Conservation (phyloP, 2,113 vertebrate species). For the Cromileptes altivelis region DNA sequence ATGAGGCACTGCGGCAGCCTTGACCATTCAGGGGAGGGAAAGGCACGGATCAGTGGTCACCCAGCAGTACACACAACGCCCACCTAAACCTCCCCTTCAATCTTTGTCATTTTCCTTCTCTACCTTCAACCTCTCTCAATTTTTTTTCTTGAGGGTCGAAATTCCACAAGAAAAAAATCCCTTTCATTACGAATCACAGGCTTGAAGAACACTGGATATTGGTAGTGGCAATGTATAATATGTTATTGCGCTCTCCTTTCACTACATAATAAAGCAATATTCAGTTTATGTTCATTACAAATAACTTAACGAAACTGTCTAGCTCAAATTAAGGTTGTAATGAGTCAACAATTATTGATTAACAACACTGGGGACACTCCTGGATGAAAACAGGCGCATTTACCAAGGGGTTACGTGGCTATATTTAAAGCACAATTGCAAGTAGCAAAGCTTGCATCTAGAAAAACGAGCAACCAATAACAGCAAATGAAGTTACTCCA, state of each 20-base stretch:
- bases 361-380: not conserved
- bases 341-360: not conserved
- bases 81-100: constrained; percentile 66
- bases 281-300: not conserved
- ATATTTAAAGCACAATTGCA: no score
- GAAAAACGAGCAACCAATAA: no score
- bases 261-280: not conserved
- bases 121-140: not conserved
- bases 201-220: not conserved
- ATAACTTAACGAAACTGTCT: not conserved
- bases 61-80: constrained; percentile 77
- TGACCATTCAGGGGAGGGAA: constrained; percentile 74
- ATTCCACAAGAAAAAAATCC: not conserved
- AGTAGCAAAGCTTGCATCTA: no score
- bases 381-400: no score
- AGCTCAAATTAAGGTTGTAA: not conserved
- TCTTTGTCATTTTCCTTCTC: constrained; percentile 11
- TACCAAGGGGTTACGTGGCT: no score
- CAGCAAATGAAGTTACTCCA: no score
- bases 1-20: constrained; percentile 75
- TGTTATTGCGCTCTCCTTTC: not conserved
- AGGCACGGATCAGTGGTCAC: constrained; percentile 83
- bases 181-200: not conserved
- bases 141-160: not conserved
- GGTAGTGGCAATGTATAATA: not conserved